These are phyloP conservation scores for Falcunculus frontatus DNA, from an alignment of 2,113 vertebrate species.

Conservation along the genomic window DNA sequence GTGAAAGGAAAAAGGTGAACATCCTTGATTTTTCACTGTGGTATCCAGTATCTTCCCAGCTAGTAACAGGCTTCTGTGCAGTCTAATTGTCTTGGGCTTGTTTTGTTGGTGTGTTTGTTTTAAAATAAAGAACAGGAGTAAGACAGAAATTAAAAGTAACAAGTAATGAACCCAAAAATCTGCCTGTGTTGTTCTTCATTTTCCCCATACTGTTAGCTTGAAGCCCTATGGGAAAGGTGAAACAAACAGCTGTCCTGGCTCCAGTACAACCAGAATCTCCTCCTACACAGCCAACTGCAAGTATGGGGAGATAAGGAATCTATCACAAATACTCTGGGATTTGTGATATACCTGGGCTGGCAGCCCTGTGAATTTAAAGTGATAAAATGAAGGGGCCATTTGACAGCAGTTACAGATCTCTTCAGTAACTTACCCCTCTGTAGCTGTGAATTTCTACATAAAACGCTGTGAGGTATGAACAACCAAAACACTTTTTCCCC, in stretches of 20 bases:
- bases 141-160: neutral
- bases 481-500: neutral
- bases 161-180: neutral
- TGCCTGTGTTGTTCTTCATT: neutral
- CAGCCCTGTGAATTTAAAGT: neutral
- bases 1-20: neutral
- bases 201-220: neutral
- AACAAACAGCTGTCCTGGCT: conserved; percentile 2
- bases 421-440: neutral
- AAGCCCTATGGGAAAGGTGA: neutral
- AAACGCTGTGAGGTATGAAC: neutral
- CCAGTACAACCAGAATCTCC: neutral
- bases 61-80: neutral
- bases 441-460: neutral
- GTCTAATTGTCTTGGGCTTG: neutral
- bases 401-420: neutral
- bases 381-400: neutral
- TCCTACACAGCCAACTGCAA: neutral
- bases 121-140: neutral
- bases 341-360: neutral
- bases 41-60: neutral
- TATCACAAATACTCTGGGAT: neutral
- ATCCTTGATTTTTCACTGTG: neutral
- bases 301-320: neutral
- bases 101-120: neutral